Conservation (phyloP, 2,888 invertebrate genomes). For the Cyaniris semiargus region DNA sequence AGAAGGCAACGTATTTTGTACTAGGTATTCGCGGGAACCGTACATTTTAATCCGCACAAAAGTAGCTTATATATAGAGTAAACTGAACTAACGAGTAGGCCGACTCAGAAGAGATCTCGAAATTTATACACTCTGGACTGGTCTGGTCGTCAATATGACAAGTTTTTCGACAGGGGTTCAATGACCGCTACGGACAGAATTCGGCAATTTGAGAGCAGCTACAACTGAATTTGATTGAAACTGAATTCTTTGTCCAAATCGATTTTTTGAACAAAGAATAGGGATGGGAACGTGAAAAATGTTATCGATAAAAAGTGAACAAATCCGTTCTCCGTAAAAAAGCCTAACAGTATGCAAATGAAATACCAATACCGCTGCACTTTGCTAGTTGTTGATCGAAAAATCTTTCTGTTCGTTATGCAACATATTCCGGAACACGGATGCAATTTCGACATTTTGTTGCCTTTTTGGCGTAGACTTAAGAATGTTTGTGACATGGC, state of each 20-base stretch:
- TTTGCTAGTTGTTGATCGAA: conserved; percentile 33
- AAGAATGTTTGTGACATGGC: neutral
- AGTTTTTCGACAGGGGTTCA: too few species aligned
- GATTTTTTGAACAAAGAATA: neutral
- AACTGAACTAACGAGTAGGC: too few species aligned
- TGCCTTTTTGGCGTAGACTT: conserved; percentile 14
- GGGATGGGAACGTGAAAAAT: conserved; percentile 4
- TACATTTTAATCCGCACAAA: too few species aligned
- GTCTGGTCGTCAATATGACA: too few species aligned
- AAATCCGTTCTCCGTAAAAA: neutral
- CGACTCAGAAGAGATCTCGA: too few species aligned
- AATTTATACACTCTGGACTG: too few species aligned
- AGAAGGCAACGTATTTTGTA: too few species aligned
- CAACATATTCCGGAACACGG: conserved; percentile 29
- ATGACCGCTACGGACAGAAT: too few species aligned
- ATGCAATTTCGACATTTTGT: conserved; percentile 16
- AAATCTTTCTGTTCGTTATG: conserved; percentile 30
- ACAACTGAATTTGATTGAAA: neutral
- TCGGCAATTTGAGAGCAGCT: too few species aligned
- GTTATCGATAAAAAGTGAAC: conserved; percentile 17
- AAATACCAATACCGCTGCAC: conserved; percentile 32
- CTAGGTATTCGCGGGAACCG: too few species aligned
- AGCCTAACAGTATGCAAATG: conserved; percentile 19
- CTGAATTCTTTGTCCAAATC: neutral
- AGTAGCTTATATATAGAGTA: too few species aligned